Conservation (phyloP, 2,113 vertebrate genomes). For the Atlantisia rogersi region DNA sequence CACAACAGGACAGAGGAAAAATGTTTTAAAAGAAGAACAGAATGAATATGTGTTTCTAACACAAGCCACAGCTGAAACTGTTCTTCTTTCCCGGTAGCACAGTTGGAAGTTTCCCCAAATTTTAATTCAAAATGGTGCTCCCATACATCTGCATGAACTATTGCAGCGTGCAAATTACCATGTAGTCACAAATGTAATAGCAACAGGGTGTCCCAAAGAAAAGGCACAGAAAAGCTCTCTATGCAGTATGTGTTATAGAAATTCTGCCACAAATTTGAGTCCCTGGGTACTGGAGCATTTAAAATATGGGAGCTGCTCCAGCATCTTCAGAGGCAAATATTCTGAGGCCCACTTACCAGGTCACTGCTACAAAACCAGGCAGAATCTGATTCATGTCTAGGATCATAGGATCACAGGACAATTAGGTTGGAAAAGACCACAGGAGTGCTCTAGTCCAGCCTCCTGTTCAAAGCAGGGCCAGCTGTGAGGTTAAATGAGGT, state of each 20-base stretch:
- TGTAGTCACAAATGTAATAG: rapidly evolving
- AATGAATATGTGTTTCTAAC: not conserved
- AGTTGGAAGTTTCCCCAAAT: not conserved
- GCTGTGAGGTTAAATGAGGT: not conserved
- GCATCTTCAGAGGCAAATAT: not conserved
- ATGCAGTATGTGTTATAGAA: not conserved
- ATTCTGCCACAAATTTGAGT: not conserved
- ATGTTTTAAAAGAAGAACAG: not conserved
- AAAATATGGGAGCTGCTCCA: not conserved
- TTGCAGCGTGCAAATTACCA: not conserved
- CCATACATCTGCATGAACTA: not conserved
- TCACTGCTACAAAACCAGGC: not conserved
- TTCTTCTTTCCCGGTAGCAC: not conserved
- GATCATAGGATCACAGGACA: not conserved
- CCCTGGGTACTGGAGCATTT: not conserved
- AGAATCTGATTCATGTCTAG: not conserved
- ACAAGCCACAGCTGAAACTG: not conserved
- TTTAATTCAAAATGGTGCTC: not conserved
- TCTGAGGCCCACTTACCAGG: not conserved
- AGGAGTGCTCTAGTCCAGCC: not conserved
- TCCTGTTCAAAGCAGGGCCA: not conserved
- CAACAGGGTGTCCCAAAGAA: not conserved
- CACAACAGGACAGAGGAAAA: not conserved
- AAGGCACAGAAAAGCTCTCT: not conserved
- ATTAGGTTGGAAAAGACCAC: not conserved